A percentile compares a stretch with the other conserved stretches of the same genome.
phyloP scores from a whole-genome alignment of 2,888 invertebrate species.

The Bombylius discolor region DNA sequence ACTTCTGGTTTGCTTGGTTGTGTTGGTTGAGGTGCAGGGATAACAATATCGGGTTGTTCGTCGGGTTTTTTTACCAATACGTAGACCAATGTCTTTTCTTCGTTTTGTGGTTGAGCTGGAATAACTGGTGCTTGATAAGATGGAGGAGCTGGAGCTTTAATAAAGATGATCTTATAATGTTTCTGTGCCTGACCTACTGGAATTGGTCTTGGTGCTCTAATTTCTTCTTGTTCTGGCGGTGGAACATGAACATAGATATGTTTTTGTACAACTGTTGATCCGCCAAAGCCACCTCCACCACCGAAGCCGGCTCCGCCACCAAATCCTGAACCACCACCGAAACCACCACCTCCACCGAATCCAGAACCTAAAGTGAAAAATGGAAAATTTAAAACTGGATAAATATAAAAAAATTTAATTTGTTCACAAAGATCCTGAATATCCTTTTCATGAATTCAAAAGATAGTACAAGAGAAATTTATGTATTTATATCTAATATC shows the following conservation, averaged over 20 bases:
- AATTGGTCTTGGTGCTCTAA: constrained; percentile 45
- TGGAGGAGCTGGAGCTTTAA: constrained; percentile 77
- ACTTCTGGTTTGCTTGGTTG: constrained; percentile 82
- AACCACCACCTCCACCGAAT: constrained; percentile 16
- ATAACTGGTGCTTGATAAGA: constrained; percentile 71
- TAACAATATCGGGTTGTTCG: constrained; percentile 65
- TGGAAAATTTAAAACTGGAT: no score
- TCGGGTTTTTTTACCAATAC: constrained; percentile 81
- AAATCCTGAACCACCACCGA: constrained; percentile 12
- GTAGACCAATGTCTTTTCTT: constrained; percentile 79
- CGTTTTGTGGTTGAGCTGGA: constrained; percentile 66
- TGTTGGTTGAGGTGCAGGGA: constrained; percentile 66
- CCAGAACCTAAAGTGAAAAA: constrained; percentile 19
- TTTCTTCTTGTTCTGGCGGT: constrained; percentile 70
- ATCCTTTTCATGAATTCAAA: no score
- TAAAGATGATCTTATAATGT: constrained; percentile 87
- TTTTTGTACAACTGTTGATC: constrained; percentile 54
- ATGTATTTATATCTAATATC: no score
- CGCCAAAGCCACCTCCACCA: constrained; percentile 29
- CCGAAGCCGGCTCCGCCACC: constrained; percentile 21
- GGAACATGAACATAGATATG: constrained; percentile 86
- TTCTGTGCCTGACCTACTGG: constrained; percentile 64
- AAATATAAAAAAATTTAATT: no score
- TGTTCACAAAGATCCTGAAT: no score
- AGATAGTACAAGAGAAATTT: no score